These are phyloP conservation scores for Miltochrista miniata DNA, from an alignment of 2,888 invertebrate genomes.

Conservation along the genomic window DNA sequence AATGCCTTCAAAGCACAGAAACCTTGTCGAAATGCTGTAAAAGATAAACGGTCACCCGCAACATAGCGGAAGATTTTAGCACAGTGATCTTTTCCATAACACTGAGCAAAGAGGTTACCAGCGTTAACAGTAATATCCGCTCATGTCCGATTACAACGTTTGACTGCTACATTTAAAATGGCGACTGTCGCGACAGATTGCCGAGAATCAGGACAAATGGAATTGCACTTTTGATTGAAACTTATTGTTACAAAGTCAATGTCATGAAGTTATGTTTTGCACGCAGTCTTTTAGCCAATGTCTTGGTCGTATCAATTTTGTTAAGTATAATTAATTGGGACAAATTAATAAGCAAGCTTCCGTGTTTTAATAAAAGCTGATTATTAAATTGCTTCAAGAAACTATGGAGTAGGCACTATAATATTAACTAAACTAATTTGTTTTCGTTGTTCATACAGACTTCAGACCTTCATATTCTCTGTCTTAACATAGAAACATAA, in stretches of 20 bases:
- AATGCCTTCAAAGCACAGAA: too few relatives aligned
- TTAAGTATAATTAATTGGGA: constrained; percentile 3
- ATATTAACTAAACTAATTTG: too few relatives aligned
- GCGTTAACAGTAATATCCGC: neutral
- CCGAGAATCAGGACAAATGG: constrained; percentile 18
- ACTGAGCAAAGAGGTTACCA: too few relatives aligned
- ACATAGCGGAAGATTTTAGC: too few relatives aligned
- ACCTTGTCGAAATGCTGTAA: too few relatives aligned
- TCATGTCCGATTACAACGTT: neutral
- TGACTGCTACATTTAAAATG: constrained; percentile 2
- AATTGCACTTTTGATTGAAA: constrained; percentile 31
- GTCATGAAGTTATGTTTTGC: constrained; percentile 24
- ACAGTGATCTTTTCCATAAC: too few relatives aligned
- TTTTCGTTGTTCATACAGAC: too few relatives aligned
- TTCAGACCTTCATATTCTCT: too few relatives aligned
- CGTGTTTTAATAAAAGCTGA: constrained; percentile 1
- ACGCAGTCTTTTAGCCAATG: neutral
- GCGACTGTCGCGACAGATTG: constrained; percentile 1
- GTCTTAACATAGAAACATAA: too few relatives aligned
- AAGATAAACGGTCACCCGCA: too few relatives aligned
- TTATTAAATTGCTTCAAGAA: neutral
- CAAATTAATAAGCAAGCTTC: constrained; percentile 4
- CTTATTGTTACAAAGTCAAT: constrained; percentile 24
- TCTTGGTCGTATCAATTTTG: neutral
- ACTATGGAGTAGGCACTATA: neutral